These are phyloP conservation scores for Patella caerulea DNA, from an alignment of 2,888 invertebrate species.

Conservation along the genomic window DNA sequence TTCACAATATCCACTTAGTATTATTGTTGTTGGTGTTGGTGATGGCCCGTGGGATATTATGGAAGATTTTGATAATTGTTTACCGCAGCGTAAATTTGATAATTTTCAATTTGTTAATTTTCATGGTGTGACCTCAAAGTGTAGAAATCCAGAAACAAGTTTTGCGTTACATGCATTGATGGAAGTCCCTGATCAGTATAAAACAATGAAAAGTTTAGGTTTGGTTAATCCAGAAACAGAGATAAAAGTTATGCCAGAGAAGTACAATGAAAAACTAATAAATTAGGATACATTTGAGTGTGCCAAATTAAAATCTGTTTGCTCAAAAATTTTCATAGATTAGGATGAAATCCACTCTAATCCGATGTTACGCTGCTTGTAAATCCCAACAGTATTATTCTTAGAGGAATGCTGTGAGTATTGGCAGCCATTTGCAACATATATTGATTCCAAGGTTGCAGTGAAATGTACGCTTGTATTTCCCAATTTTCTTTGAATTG, in stretches of 20 bases:
- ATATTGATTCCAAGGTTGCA: too few species aligned
- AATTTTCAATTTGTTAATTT: slow-evolving; percentile 75
- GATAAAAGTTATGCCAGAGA: not conserved
- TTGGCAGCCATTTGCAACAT: too few species aligned
- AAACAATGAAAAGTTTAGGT: slow-evolving; percentile 63
- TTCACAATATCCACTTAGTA: slow-evolving; percentile 73
- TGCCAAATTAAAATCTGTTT: too few species aligned
- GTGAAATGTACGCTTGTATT: too few species aligned
- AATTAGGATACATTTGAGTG: too few species aligned
- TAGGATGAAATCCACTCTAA: too few species aligned
- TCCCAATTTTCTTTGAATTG: too few species aligned
- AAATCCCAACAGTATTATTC: too few species aligned
- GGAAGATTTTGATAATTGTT: slow-evolving; percentile 73
- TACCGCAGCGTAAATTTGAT: slow-evolving; percentile 74
- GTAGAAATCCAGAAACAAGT: slow-evolving; percentile 66
- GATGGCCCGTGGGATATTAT: slow-evolving; percentile 75
- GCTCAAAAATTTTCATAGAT: too few species aligned
- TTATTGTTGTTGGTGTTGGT: slow-evolving; percentile 75
- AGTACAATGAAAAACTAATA: not conserved
- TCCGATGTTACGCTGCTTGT: too few species aligned
- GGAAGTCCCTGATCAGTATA: slow-evolving; percentile 74
- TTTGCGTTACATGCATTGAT: slow-evolving; percentile 74
- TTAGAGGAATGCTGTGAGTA: too few species aligned
- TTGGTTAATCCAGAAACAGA: slow-evolving; percentile 38
- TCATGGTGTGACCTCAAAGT: slow-evolving; percentile 66